Conservation (phyloP, 2,113 vertebrate genomes). For the Pardalotus punctatus region DNA sequence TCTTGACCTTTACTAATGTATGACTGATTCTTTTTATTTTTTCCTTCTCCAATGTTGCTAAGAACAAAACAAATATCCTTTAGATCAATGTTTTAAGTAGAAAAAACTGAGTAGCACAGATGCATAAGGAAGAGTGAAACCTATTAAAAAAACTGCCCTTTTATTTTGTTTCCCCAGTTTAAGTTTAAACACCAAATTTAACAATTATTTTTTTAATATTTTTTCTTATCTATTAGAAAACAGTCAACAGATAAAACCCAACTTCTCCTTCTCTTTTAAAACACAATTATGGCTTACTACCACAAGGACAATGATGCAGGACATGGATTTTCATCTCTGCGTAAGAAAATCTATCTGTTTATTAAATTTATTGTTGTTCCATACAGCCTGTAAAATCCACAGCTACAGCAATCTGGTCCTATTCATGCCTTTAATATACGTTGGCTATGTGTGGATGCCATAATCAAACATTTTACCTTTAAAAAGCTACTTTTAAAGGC, state of each 20-base stretch:
- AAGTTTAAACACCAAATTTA: background rate
- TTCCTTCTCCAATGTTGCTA: background rate
- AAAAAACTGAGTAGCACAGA: background rate
- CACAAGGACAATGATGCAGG: background rate
- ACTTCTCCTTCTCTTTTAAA: background rate
- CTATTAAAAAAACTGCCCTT: accelerated
- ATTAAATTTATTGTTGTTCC: background rate
- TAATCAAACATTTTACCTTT: background rate
- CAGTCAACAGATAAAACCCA: background rate
- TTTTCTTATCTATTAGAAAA: background rate
- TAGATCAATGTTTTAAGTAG: background rate
- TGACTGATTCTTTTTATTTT: background rate
- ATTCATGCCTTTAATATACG: background rate
- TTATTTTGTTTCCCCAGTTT: background rate
- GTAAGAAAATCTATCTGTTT: background rate
- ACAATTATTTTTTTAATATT: background rate
- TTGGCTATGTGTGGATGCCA: background rate
- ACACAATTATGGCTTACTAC: background rate
- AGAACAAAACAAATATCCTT: background rate
- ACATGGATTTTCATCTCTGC: background rate
- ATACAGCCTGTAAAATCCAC: background rate
- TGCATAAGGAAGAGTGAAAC: background rate
- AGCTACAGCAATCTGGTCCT: background rate
- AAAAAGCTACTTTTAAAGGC: background rate
- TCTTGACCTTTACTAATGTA: background rate